Conservation (phyloP, 2,113 vertebrate species). For the Herpetotheres cachinnans region DNA sequence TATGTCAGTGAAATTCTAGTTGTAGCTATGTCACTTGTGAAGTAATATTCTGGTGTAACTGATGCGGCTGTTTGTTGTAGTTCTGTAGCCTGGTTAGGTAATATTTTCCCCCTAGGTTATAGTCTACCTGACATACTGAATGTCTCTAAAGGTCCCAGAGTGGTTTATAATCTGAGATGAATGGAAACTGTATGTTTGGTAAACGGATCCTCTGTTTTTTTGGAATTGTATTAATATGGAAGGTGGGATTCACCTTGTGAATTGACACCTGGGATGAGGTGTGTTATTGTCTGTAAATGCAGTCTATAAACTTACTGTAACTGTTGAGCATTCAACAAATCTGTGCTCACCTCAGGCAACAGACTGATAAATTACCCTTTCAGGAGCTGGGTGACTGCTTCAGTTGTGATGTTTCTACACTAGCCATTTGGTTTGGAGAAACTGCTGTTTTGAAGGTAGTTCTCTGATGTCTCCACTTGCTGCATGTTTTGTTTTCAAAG, state of each 20-base stretch:
- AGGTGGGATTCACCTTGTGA: neutral
- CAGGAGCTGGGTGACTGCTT: neutral
- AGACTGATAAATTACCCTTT: neutral
- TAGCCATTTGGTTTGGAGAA: neutral
- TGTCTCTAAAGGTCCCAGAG: neutral
- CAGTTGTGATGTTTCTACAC: neutral
- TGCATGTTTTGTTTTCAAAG: neutral
- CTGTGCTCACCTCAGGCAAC: neutral
- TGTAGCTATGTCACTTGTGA: neutral
- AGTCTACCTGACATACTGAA: neutral
- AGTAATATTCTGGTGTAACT: neutral
- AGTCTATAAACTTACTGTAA: neutral
- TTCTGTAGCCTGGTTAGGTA: neutral
- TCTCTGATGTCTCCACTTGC: neutral
- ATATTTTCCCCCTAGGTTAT: neutral
- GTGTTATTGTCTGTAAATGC: neutral
- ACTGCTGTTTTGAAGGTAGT: neutral
- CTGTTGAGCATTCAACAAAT: neutral
- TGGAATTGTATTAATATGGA: neutral
- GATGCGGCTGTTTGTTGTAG: neutral
- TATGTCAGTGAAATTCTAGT: neutral
- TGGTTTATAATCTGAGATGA: neutral
- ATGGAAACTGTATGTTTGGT: neutral
- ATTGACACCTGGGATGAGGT: neutral
- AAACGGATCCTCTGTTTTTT: neutral